phyloP scores from a whole-genome alignment of 2,888 invertebrate genomes.

The Yponomeuta evonymella region DNA sequence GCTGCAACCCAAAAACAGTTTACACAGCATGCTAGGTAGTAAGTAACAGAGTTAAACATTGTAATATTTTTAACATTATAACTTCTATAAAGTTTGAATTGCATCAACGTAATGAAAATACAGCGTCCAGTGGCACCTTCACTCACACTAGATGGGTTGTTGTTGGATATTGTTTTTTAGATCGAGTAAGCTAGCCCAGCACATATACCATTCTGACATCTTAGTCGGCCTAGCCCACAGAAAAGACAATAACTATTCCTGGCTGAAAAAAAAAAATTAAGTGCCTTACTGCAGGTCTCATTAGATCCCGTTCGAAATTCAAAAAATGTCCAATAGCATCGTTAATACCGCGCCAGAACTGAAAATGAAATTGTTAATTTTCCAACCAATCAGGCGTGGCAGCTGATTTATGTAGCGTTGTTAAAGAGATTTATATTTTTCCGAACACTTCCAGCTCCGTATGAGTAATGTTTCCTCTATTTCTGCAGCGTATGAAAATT shows the following conservation, averaged over 20 bases:
- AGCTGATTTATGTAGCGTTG: slow-evolving; percentile 3
- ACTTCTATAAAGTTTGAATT: too few relatives aligned
- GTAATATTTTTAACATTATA: too few relatives aligned
- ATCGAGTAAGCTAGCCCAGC: too few relatives aligned
- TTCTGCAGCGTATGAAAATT: not conserved
- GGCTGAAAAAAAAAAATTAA: not conserved
- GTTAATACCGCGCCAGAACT: not conserved
- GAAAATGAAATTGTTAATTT: slow-evolving; percentile 11
- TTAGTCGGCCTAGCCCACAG: too few relatives aligned
- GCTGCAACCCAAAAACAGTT: too few relatives aligned
- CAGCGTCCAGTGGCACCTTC: too few relatives aligned
- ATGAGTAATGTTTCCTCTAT: slow-evolving; percentile 3
- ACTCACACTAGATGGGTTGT: too few relatives aligned
- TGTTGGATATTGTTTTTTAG: too few relatives aligned
- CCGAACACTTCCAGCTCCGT: not conserved
- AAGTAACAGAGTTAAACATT: too few relatives aligned
- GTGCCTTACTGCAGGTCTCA: not conserved
- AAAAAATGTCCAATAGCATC: not conserved
- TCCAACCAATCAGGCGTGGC: slow-evolving; percentile 2
- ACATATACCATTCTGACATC: too few relatives aligned
- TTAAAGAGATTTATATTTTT: slow-evolving; percentile 5
- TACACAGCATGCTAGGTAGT: too few relatives aligned
- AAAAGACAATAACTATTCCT: not conserved
- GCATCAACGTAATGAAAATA: too few relatives aligned
- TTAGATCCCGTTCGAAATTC: not conserved